Percentiles rank a stretch among this genome's conserved stretches.
Conservation (phyloP, 2,797 vertebrate species). For the Mormyrus proboscirostris region DNA sequence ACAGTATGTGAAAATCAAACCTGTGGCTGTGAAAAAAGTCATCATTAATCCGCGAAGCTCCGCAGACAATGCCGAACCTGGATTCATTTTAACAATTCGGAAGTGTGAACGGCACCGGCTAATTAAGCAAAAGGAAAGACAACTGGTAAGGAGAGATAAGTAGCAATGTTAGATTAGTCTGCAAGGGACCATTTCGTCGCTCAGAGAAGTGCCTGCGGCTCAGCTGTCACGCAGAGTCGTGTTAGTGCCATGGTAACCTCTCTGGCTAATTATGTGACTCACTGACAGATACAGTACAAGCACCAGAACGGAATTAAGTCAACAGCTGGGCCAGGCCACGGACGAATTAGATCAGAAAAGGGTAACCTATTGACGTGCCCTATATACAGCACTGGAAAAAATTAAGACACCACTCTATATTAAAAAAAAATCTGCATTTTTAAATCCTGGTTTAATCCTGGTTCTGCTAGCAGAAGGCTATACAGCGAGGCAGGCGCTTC, state of each 20-base stretch:
- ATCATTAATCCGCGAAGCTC: neutral
- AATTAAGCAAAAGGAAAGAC: neutral
- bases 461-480: neutral
- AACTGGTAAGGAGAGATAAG: neutral
- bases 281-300: constrained; percentile 15
- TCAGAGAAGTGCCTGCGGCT: neutral
- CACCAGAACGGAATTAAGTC: constrained; percentile 16
- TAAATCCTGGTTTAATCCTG: neutral
- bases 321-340: neutral
- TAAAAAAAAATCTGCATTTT: neutral
- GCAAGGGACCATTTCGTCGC: neutral
- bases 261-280: constrained; percentile 20
- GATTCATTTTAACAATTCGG: neutral
- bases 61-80: neutral
- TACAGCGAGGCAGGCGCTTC: neutral
- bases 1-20: constrained; percentile 15
- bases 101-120: neutral
- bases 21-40: constrained; percentile 1
- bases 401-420: neutral
- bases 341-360: neutral
- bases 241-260: constrained; percentile 21
- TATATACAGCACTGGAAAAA: neutral
- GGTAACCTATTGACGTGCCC: neutral
- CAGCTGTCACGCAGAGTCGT: neutral
- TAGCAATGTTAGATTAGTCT: neutral